A percentile compares a stretch with the other conserved stretches of the same genome.
These are phyloP conservation scores for Spialia ferax DNA, from an alignment of 2,888 invertebrate genomes.

Conservation along the genomic window DNA sequence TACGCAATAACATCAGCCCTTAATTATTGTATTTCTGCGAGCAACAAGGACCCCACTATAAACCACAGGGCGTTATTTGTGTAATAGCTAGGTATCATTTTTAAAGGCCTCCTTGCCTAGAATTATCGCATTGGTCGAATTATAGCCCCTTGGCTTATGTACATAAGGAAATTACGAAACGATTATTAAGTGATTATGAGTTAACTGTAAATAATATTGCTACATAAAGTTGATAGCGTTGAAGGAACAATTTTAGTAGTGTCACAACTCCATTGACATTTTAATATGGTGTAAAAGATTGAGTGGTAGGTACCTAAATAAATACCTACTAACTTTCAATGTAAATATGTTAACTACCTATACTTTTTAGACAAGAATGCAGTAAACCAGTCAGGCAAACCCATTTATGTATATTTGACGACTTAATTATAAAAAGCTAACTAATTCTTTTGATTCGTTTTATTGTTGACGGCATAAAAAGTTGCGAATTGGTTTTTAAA, in stretches of 20 bases:
- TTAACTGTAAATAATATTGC: background rate
- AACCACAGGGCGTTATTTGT: conserved; percentile 23
- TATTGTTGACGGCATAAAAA: background rate
- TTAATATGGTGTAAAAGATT: too few species aligned
- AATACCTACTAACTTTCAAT: background rate
- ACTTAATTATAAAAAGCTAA: background rate
- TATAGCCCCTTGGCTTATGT: background rate
- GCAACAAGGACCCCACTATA: conserved; percentile 38
- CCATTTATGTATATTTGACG: conserved; percentile 1
- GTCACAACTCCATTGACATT: background rate
- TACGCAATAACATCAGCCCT: conserved; percentile 67
- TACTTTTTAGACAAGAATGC: background rate
- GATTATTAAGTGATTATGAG: conserved; percentile 1
- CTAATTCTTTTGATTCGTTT: background rate
- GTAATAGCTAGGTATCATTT: conserved; percentile 34
- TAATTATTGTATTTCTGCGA: conserved; percentile 44
- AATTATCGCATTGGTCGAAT: conserved; percentile 25
- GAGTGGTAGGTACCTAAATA: background rate
- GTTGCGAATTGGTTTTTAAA: background rate
- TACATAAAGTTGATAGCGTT: background rate
- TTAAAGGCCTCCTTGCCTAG: conserved; percentile 11
- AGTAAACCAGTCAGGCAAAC: background rate
- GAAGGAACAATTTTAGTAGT: background rate
- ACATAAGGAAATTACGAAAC: background rate
- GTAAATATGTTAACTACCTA: background rate